Conservation (phyloP, 2,888 invertebrate species). For the Hemaris fuciformis region DNA sequence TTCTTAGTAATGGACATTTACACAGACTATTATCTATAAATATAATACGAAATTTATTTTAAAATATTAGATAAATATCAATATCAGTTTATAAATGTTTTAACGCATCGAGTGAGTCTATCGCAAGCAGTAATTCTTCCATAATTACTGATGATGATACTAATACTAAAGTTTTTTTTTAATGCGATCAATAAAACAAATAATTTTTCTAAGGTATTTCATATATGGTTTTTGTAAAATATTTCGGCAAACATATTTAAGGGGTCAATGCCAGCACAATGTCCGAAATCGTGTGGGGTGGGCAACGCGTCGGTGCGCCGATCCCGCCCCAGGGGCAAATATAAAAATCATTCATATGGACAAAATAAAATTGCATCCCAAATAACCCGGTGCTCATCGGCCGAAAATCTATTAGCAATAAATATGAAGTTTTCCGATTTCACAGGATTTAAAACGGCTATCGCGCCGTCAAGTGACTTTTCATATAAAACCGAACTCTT, state of each 20-base stretch:
- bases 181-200: no score
- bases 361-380: constrained; percentile 81
- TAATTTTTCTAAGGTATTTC: background rate
- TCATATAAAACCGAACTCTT: constrained; percentile 63
- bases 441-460: constrained; percentile 74
- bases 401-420: constrained; percentile 81
- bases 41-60: no score
- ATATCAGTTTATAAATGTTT: no score
- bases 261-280: constrained; percentile 55
- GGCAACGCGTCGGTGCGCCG: constrained; percentile 43
- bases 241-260: constrained; percentile 38
- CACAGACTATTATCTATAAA: no score
- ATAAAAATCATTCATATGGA: constrained; percentile 81
- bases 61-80: no score
- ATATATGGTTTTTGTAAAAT: constrained; percentile 41
- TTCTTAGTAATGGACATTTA: no score
- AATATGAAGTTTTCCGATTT: constrained; percentile 81
- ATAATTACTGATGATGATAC: no score
- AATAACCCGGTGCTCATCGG: constrained; percentile 77
- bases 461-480: constrained; percentile 42
- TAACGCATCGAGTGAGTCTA: no score
- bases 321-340: constrained; percentile 66
- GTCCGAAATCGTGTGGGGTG: constrained; percentile 66
- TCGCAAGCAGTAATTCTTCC: no score
- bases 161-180: no score